phyloP scores from a whole-genome alignment of 2,797 vertebrate species.

The Numenius phaeopus region DNA sequence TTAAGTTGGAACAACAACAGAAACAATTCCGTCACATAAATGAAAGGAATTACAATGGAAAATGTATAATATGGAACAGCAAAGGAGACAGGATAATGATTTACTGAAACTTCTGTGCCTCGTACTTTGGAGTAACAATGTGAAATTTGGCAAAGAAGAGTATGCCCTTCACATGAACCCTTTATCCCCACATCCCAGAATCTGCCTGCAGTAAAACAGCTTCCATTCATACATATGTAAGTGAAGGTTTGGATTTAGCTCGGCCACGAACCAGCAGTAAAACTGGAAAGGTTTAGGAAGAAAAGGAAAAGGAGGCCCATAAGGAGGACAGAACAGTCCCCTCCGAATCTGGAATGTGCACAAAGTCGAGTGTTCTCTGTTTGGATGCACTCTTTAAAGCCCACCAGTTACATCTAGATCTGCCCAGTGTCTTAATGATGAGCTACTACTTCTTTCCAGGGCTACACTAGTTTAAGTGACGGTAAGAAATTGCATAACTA shows the following conservation, averaged over 20 bases:
- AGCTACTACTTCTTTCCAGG: neutral
- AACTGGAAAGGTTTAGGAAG: neutral
- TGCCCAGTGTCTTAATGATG: neutral
- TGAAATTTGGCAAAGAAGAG: neutral
- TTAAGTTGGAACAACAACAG: neutral
- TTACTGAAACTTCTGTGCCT: constrained; percentile 9
- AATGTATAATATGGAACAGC: neutral
- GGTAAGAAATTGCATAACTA: neutral
- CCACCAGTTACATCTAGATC: neutral
- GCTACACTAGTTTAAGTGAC: neutral
- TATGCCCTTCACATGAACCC: neutral
- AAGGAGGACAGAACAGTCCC: neutral
- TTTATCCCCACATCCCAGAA: neutral
- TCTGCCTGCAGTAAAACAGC: neutral
- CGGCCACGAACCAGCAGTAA: neutral
- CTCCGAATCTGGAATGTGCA: accelerated
- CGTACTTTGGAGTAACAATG: neutral
- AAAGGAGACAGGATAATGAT: neutral
- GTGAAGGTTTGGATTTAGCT: neutral
- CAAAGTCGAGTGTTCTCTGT: accelerated
- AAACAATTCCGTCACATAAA: neutral
- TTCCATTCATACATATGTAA: neutral
- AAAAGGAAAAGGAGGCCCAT: neutral
- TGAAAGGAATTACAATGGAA: neutral
- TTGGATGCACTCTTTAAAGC: neutral